Evolutionary conservation across 1,140 invertebrate genomes (phyloP).

Genomic region (Lepidurus arcticus): DNA sequence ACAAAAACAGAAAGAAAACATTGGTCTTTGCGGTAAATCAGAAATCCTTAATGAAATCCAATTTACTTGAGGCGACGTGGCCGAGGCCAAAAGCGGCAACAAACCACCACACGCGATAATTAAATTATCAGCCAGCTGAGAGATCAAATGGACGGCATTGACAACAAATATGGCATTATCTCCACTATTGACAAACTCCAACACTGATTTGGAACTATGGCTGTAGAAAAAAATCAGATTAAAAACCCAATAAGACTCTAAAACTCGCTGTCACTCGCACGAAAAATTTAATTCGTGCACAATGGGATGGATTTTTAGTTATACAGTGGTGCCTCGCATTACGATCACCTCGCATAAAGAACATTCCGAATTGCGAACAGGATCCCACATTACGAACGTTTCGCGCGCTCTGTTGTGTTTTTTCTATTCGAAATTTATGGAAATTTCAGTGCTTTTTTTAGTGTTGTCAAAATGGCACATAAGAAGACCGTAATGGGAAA

Average conservation of each 20-base stretch:
- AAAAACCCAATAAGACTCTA: background rate
- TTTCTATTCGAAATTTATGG: too few species aligned
- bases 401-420: too few species aligned
- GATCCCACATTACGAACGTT: too few species aligned
- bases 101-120: slow-evolving; percentile 98
- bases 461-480: too few species aligned
- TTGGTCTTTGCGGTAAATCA: background rate
- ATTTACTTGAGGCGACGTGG: slow-evolving; percentile 93
- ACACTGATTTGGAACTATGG: slow-evolving; percentile 91
- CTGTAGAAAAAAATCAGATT: slow-evolving; percentile 50
- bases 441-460: too few species aligned
- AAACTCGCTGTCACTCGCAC: background rate
- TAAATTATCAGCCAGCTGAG: slow-evolving; percentile 95
- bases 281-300: too few species aligned
- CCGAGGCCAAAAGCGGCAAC: slow-evolving; percentile 90
- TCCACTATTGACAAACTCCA: slow-evolving; percentile 96
- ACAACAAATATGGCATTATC: slow-evolving; percentile 99
- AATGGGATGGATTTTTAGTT: background rate
- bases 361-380: too few species aligned
- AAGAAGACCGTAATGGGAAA: too few species aligned
- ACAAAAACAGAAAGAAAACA: background rate
- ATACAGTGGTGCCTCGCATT: background rate
- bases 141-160: slow-evolving; percentile 98
- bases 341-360: too few species aligned
- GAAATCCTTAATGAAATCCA: background rate